Percentiles rank a stretch among this genome's conserved stretches.
Evolutionary conservation across 2,888 invertebrate genomes (phyloP).

Genomic region (Ctenicera cuprea): DNA sequence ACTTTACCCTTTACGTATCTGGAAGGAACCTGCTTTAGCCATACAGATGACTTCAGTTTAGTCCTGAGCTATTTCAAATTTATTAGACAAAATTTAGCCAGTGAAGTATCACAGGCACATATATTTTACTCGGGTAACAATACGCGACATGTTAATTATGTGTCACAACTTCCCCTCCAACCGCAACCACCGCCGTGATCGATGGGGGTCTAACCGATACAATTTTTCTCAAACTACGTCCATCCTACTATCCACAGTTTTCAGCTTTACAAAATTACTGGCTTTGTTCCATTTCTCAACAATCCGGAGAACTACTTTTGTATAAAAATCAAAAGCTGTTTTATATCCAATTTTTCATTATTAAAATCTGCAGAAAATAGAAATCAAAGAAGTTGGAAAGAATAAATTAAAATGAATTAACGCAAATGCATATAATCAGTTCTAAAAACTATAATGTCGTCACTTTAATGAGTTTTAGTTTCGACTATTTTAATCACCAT

Average conservation of each 20-base stretch:
- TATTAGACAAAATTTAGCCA: slow-evolving; percentile 21
- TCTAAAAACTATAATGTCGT: too few relatives aligned
- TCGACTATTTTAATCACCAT: too few relatives aligned
- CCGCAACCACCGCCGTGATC: slow-evolving; percentile 24
- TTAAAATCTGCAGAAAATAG: too few relatives aligned
- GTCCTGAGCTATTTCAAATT: slow-evolving; percentile 11
- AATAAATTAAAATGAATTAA: too few relatives aligned
- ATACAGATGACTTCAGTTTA: not conserved
- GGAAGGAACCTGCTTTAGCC: not conserved
- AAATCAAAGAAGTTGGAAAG: too few relatives aligned
- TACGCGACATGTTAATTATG: slow-evolving; percentile 32
- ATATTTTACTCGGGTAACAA: slow-evolving; percentile 24
- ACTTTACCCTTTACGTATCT: not conserved
- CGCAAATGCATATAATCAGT: too few relatives aligned
- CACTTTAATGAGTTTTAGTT: too few relatives aligned
- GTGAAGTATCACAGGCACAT: slow-evolving; percentile 23
- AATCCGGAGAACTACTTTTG: too few relatives aligned
- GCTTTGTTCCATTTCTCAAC: too few relatives aligned
- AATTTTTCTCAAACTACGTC: slow-evolving; percentile 18
- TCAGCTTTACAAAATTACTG: not conserved
- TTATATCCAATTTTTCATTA: too few relatives aligned
- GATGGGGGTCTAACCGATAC: slow-evolving; percentile 28
- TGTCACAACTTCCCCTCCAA: slow-evolving; percentile 29
- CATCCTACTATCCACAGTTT: slow-evolving; percentile 1
- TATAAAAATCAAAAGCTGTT: too few relatives aligned